These are phyloP conservation scores for Yasuhikotakia modesta DNA, from an alignment of 2,797 vertebrate species.

Conservation along the genomic window DNA sequence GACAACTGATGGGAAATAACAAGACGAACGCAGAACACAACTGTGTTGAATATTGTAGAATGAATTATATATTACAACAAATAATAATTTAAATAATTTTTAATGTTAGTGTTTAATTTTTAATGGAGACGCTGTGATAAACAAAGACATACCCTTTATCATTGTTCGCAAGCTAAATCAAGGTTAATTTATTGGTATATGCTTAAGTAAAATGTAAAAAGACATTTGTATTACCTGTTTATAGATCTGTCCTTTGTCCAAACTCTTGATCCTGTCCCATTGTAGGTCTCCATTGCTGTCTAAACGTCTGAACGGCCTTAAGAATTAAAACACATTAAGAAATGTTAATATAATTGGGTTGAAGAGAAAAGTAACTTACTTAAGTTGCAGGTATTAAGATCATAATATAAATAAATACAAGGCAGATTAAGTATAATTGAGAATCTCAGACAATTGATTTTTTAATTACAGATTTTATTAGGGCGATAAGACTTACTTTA, in stretches of 20 bases:
- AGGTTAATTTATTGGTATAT: too few species aligned
- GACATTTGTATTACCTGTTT: constrained; percentile 73
- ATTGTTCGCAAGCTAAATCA: too few species aligned
- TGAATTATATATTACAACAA: too few species aligned
- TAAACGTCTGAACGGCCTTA: constrained; percentile 82
- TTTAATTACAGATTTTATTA: too few species aligned
- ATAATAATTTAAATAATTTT: too few species aligned
- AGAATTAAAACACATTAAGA: constrained; percentile 13
- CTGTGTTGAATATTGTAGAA: not conserved
- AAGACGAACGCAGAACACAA: not conserved
- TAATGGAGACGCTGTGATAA: too few species aligned
- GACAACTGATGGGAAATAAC: not conserved
- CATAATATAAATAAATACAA: not conserved
- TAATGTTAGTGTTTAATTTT: too few species aligned
- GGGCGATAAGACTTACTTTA: constrained; percentile 76
- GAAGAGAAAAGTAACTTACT: not conserved
- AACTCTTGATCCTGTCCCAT: constrained; percentile 82
- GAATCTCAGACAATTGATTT: too few species aligned
- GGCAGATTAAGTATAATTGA: too few species aligned
- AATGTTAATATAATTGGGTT: not conserved
- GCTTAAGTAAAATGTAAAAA: not conserved
- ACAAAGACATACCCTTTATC: too few species aligned
- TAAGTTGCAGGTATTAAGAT: not conserved
- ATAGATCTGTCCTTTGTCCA: constrained; percentile 85
- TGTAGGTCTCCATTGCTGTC: constrained; percentile 81